These are phyloP conservation scores for Parthenolecanium corni DNA, from an alignment of 2,888 invertebrate genomes.

Conservation along the genomic window DNA sequence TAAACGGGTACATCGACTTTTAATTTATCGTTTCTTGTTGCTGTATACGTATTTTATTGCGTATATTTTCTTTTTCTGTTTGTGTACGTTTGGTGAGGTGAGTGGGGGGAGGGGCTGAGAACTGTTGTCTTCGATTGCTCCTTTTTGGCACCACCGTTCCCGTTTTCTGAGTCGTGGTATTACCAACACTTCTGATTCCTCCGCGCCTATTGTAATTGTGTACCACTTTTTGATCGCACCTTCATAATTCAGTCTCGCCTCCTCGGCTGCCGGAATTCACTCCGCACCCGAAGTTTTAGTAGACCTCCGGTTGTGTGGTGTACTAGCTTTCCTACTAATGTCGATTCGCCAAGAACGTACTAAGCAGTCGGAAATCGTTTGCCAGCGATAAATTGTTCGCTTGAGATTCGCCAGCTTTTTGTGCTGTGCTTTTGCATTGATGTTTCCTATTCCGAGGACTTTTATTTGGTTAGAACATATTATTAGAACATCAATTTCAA, in stretches of 20 bases:
- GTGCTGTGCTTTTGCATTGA: too few species aligned
- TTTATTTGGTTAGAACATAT: too few species aligned
- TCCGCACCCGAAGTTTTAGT: conserved; percentile 1
- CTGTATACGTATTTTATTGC: conserved; percentile 9
- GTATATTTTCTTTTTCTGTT: background rate
- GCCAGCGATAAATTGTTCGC: conserved; percentile 20
- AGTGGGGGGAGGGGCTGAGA: too few species aligned
- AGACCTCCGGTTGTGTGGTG: background rate
- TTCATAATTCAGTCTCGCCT: conserved; percentile 20
- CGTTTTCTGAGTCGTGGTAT: conserved; percentile 1
- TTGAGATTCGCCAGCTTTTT: background rate
- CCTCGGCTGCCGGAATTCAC: conserved; percentile 21
- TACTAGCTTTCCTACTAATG: conserved; percentile 14
- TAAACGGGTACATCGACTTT: conserved; percentile 27
- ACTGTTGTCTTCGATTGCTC: too few species aligned
- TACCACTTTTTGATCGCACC: background rate
- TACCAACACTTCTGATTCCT: background rate
- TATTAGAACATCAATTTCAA: too few species aligned
- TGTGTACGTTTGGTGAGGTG: background rate
- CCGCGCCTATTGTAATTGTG: background rate
- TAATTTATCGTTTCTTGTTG: conserved; percentile 28
- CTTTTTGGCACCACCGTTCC: background rate
- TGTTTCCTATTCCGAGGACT: too few species aligned
- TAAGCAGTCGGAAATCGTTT: conserved; percentile 26
- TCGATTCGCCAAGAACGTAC: conserved; percentile 4